These are phyloP conservation scores for Spilogale gracilis DNA, from an alignment of 2,113 vertebrate species.

Conservation along the genomic window DNA sequence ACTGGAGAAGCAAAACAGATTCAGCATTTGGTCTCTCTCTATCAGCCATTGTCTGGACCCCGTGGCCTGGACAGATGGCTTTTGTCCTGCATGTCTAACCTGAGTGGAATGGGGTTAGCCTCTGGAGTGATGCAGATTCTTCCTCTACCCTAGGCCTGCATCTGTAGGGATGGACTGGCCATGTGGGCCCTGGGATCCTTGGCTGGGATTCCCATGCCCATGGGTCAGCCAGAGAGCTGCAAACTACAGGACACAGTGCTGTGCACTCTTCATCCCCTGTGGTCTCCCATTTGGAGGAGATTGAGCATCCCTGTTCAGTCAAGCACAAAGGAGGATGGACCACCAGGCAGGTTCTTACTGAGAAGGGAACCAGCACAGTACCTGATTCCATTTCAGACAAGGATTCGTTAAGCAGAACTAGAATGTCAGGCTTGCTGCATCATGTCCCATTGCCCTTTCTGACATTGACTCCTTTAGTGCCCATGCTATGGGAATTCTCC, in stretches of 20 bases:
- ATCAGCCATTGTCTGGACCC: background rate
- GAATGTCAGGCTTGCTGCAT: rapidly evolving
- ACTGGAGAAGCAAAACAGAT: background rate
- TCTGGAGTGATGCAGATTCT: rapidly evolving
- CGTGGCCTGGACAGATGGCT: background rate
- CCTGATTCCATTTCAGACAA: background rate
- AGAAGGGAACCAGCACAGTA: background rate
- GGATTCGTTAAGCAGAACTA: rapidly evolving
- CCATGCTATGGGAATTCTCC: background rate
- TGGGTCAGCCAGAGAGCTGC: background rate
- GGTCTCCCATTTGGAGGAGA: background rate
- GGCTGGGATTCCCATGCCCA: rapidly evolving
- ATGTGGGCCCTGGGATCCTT: background rate
- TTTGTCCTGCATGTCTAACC: background rate
- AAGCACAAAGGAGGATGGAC: background rate
- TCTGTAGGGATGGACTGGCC: background rate
- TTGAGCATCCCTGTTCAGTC: rapidly evolving
- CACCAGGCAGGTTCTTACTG: rapidly evolving
- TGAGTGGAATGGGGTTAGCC: background rate
- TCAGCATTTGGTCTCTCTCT: background rate
- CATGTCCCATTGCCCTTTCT: background rate
- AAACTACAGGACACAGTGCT: rapidly evolving
- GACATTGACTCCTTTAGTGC: rapidly evolving
- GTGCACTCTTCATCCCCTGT: rapidly evolving
- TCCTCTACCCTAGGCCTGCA: background rate